These are phyloP conservation scores for Columba livia DNA, from an alignment of 2,113 vertebrate species.

Conservation along the genomic window DNA sequence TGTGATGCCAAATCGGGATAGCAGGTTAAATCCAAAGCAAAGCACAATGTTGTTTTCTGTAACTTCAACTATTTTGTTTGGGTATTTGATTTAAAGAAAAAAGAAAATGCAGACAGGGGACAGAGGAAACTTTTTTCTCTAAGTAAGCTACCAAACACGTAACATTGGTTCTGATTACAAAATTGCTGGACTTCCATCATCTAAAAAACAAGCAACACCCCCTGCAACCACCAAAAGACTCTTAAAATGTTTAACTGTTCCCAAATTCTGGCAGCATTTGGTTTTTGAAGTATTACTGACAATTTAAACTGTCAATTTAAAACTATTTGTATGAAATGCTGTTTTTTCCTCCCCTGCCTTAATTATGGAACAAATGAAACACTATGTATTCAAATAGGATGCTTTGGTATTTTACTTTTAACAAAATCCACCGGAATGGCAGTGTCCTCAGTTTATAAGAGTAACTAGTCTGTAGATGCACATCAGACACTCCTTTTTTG, in stretches of 20 bases:
- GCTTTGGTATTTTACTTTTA: neutral
- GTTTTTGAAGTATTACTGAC: neutral
- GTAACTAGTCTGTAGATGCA: too few relatives aligned
- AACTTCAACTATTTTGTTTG: neutral
- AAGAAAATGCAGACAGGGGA: neutral
- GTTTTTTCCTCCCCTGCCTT: neutral
- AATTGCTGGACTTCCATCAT: neutral
- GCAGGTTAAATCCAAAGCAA: neutral
- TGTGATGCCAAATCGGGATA: neutral
- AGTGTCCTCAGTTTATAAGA: neutral
- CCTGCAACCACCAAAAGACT: neutral
- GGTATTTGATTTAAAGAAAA: neutral
- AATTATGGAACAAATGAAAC: neutral
- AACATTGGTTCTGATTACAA: neutral
- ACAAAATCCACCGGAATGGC: neutral
- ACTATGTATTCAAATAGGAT: neutral
- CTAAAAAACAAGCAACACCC: neutral
- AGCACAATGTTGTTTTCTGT: neutral
- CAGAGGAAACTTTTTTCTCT: neutral
- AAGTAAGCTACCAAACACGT: neutral
- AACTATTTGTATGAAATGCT: neutral
- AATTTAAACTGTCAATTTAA: neutral
- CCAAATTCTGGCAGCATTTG: neutral
- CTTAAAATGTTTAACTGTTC: neutral
- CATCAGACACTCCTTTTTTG: neutral